Percentiles rank a stretch among this genome's conserved stretches.
These are phyloP conservation scores for Mastigias papua DNA, from an alignment of 30 jellyfish, hydroid and myxozoan species.

Conservation along the genomic window DNA sequence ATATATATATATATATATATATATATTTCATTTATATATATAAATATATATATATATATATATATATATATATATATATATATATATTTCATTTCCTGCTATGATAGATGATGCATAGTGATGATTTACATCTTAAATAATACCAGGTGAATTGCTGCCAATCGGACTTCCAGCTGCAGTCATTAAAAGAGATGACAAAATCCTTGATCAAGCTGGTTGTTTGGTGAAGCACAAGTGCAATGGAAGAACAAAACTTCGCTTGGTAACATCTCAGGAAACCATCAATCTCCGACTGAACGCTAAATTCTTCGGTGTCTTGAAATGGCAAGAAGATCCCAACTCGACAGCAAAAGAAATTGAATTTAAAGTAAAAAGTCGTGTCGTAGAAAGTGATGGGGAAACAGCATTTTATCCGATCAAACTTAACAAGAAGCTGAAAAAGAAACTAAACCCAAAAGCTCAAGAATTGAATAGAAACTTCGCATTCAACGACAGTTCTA, in stretches of 20 bases:
- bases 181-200: not conserved
- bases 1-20: too few relatives aligned
- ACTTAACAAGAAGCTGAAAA: not conserved
- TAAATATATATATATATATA: too few relatives aligned
- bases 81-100: too few relatives aligned
- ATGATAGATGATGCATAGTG: too few relatives aligned
- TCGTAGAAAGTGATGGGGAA: not conserved
- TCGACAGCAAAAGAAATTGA: not conserved
- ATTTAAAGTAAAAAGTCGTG: not conserved
- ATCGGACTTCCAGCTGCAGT: not conserved
- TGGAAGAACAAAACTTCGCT: not conserved
- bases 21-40: too few relatives aligned
- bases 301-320: not conserved
- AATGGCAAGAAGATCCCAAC: not conserved
- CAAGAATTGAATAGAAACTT: not conserved
- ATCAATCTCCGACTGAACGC: not conserved
- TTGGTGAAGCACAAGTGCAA: not conserved
- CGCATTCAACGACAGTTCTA: not conserved
- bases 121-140: not conserved
- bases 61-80: too few relatives aligned
- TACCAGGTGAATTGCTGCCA: not conserved
- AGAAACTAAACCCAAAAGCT: not conserved
- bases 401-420: not conserved
- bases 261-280: not conserved
- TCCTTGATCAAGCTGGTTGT: not conserved